Evolutionary conservation across 1,140 invertebrate genomes (phyloP).

Genomic region (Drosophila tani): DNA sequence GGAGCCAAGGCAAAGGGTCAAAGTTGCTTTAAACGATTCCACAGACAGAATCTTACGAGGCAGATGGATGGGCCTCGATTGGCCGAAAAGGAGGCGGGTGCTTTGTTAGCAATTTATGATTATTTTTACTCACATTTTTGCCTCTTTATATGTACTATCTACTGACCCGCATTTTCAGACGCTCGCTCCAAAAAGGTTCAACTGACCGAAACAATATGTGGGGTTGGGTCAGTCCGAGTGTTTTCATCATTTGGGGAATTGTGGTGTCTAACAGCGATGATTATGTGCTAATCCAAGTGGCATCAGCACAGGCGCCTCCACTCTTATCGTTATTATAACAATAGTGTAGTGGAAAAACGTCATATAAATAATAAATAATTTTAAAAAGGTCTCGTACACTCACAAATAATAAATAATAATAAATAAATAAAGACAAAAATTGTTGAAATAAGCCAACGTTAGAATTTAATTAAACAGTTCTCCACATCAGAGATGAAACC

Average conservation of each 20-base stretch:
- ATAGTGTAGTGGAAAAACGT: not conserved
- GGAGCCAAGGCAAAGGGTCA: conserved; percentile 56
- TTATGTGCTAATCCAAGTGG: conserved; percentile 66
- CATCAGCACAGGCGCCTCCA: conserved; percentile 17
- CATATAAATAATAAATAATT: not conserved
- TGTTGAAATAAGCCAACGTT: not conserved
- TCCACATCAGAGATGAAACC: not conserved
- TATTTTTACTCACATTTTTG: conserved; percentile 65
- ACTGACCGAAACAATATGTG: conserved; percentile 15
- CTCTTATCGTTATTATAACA: not conserved
- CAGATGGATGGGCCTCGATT: conserved; percentile 21
- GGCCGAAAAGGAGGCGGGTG: conserved; percentile 41
- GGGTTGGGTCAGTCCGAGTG: conserved; percentile 14
- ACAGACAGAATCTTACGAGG: conserved; percentile 24
- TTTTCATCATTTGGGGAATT: conserved; percentile 53
- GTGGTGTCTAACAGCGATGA: conserved; percentile 42
- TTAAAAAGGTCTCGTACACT: too few species aligned
- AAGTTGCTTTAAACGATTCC: conserved; percentile 68
- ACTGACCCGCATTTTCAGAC: conserved; percentile 59
- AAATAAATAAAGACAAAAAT: not conserved
- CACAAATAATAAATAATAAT: not conserved
- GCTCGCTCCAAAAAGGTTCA: conserved; percentile 22
- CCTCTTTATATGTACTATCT: conserved; percentile 35
- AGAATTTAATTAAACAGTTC: conserved; percentile 5
- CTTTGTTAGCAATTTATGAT: conserved; percentile 76